These are phyloP conservation scores for Rousettus madagascariensis DNA, from an alignment of 2,797 vertebrate species.

Conservation along the genomic window DNA sequence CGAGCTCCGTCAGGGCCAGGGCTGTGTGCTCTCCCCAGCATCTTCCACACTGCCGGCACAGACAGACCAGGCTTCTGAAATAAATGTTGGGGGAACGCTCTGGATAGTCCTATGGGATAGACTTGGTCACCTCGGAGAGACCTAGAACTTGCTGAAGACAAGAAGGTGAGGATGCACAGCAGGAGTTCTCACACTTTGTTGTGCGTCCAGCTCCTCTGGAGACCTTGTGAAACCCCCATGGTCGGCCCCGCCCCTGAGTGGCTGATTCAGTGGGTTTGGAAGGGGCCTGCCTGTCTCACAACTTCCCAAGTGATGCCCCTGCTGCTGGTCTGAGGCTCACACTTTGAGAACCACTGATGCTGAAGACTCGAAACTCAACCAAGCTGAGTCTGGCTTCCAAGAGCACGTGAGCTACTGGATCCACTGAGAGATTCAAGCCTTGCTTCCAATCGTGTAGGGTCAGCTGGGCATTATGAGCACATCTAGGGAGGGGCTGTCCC, in stretches of 20 bases:
- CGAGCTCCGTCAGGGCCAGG: neutral
- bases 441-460: neutral
- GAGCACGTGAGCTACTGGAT: neutral
- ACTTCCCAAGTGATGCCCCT: neutral
- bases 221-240: neutral
- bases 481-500: neutral
- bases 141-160: fast-evolving
- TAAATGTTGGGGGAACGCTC: too few species aligned
- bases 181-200: neutral
- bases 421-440: neutral
- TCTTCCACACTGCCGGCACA: neutral
- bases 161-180: neutral
- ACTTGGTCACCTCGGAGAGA: neutral
- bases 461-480: neutral
- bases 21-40: neutral
- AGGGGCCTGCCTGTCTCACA: neutral
- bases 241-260: fast-evolving
- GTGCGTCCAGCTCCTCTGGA: neutral
- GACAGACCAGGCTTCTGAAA: neutral
- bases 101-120: neutral
- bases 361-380: neutral
- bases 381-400: neutral
- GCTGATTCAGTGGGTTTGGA: neutral
- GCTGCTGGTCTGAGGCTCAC: neutral
- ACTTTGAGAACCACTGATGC: neutral